These are phyloP conservation scores for Bettongia penicillata DNA, from an alignment of 2,113 vertebrate genomes.

Conservation along the genomic window DNA sequence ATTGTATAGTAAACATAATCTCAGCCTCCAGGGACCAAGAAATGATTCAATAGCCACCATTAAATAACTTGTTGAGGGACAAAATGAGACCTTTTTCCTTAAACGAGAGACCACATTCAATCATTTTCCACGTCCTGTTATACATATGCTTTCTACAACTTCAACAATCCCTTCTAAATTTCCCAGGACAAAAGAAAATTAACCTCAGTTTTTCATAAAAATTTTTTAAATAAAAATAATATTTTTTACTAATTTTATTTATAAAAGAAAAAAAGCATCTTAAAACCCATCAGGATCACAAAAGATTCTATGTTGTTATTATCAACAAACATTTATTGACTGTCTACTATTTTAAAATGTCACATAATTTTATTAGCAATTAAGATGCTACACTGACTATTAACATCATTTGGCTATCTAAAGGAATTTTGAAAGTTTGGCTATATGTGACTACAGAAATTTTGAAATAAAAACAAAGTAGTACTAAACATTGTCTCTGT, in stretches of 20 bases:
- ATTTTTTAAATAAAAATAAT: background rate
- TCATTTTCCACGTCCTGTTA: background rate
- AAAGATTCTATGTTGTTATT: background rate
- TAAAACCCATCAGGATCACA: background rate
- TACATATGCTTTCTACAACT: background rate
- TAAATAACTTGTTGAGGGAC: no score
- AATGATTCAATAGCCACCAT: no score
- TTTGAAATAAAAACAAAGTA: background rate
- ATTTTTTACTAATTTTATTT: background rate
- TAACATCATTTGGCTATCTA: no score
- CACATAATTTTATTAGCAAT: no score
- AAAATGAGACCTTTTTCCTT: no score
- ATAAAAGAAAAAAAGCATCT: background rate
- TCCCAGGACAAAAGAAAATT: background rate
- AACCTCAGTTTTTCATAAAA: background rate
- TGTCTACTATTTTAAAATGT: background rate
- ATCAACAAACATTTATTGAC: background rate
- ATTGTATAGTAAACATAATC: no score
- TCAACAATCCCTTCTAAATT: background rate
- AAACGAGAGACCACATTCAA: no score
- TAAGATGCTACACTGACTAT: no score
- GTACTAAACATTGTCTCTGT: background rate
- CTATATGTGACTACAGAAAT: background rate
- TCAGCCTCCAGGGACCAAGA: no score
- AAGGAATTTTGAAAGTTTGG: no score